Conservation (phyloP, 2,888 invertebrate species). For the Dermolepida albohirtum region DNA sequence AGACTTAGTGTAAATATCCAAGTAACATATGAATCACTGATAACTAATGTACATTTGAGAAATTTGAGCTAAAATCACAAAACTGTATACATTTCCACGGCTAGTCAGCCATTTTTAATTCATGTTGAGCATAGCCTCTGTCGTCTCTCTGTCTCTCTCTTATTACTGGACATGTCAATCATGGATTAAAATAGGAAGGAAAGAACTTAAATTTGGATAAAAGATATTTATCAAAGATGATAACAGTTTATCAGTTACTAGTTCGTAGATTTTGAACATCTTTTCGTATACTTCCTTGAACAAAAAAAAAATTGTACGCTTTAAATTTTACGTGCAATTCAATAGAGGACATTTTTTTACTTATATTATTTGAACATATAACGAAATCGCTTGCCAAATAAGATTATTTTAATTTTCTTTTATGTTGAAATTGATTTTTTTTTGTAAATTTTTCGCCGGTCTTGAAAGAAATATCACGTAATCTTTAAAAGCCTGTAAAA, state of each 20-base stretch:
- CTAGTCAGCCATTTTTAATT: constrained; percentile 58
- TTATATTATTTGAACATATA: no score
- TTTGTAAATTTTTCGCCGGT: no score
- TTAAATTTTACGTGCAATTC: neutral
- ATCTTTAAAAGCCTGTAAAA: no score
- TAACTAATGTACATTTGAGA: constrained; percentile 51
- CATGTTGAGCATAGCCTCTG: constrained; percentile 17
- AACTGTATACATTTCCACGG: constrained; percentile 57
- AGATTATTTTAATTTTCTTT: no score
- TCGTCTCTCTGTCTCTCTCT: constrained; percentile 36
- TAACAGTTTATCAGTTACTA: no score
- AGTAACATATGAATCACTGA: constrained; percentile 54
- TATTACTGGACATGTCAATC: neutral
- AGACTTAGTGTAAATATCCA: constrained; percentile 49
- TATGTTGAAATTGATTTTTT: no score
- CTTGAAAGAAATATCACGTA: no score
- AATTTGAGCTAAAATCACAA: constrained; percentile 52
- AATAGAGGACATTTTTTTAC: no score
- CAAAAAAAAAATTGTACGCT: neutral
- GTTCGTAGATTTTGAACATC: neutral
- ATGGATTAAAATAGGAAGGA: constrained; percentile 19
- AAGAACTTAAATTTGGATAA: neutral
- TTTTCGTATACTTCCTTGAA: neutral
- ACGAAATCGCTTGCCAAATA: no score
- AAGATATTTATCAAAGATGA: constrained; percentile 11